phyloP scores from a whole-genome alignment of 2,797 vertebrate genomes.

The Sebastes iracundus region DNA sequence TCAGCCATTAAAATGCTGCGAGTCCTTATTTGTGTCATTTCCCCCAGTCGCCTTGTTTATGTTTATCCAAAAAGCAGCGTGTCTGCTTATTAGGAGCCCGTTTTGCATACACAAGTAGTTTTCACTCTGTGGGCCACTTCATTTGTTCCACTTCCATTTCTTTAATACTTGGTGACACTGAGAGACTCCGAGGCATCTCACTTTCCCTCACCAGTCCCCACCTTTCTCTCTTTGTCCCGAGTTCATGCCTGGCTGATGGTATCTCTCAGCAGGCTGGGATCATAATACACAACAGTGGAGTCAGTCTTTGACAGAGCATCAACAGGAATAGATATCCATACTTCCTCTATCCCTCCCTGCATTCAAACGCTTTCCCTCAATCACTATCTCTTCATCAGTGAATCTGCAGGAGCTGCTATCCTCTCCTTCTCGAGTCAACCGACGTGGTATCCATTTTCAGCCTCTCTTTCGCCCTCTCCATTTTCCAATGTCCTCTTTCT shows the following conservation, averaged over 20 bases:
- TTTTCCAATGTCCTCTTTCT: slow-evolving; percentile 61
- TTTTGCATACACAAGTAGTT: slow-evolving; percentile 59
- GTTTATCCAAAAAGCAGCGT: slow-evolving; percentile 53
- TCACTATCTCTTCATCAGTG: slow-evolving; percentile 62
- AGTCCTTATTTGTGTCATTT: slow-evolving; percentile 57
- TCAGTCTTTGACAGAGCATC: slow-evolving; percentile 63
- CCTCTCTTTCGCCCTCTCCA: slow-evolving; percentile 58
- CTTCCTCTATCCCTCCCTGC: slow-evolving; percentile 44
- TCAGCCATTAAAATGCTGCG: slow-evolving; percentile 67
- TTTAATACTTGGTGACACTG: slow-evolving; percentile 33
- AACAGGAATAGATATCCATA: slow-evolving; percentile 58
- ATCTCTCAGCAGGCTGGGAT: slow-evolving; percentile 59
- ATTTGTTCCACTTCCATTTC: slow-evolving; percentile 45
- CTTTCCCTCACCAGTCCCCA: slow-evolving; percentile 26
- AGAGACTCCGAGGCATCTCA: slow-evolving; percentile 35
- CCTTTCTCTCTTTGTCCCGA: slow-evolving; percentile 38
- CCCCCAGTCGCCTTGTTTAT: slow-evolving; percentile 54
- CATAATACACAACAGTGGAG: slow-evolving; percentile 64
- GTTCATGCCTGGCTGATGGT: slow-evolving; percentile 45
- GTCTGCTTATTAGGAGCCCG: slow-evolving; percentile 57
- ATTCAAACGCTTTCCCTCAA: slow-evolving; percentile 46
- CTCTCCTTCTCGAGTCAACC: slow-evolving; percentile 42
- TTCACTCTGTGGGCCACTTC: slow-evolving; percentile 57
- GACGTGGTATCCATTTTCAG: slow-evolving; percentile 57
- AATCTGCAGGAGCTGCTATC: slow-evolving; percentile 56